Evolutionary conservation across 1,140 invertebrate species (phyloP).

Genomic region (Drosophila nigromelanica): DNA sequence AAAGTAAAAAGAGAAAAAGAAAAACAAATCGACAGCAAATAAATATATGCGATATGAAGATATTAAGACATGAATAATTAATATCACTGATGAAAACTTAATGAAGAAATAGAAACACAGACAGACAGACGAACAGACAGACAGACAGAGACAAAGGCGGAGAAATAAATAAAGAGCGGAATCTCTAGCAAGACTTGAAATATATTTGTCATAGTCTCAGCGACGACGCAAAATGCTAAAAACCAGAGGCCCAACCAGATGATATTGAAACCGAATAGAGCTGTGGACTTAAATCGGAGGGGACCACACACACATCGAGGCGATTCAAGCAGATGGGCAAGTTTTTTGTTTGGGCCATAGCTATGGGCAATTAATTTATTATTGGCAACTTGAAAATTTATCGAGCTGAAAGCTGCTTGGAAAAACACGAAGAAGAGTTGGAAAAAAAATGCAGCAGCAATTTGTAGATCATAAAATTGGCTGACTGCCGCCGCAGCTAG

Average conservation of each 20-base stretch:
- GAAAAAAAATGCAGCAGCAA: constrained; percentile 64
- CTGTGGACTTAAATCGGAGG: not conserved
- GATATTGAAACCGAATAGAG: constrained; percentile 21
- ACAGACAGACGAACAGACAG: constrained; percentile 3
- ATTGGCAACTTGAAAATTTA: constrained; percentile 76
- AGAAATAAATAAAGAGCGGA: constrained; percentile 52
- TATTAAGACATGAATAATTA: constrained; percentile 82
- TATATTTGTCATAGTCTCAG: constrained; percentile 78
- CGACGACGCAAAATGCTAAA: constrained; percentile 73
- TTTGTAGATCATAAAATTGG: constrained; percentile 78
- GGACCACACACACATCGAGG: constrained; percentile 60
- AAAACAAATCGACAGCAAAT: constrained; percentile 57
- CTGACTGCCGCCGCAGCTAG: constrained; percentile 21
- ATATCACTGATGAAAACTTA: constrained; percentile 81
- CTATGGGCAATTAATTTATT: constrained; percentile 79
- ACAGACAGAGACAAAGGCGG: not conserved
- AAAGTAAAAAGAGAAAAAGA: constrained; percentile 19
- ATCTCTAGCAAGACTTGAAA: constrained; percentile 69
- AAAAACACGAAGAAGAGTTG: constrained; percentile 13
- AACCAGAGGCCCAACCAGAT: constrained; percentile 59
- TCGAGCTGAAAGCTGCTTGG: constrained; percentile 44
- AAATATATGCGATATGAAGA: constrained; percentile 75
- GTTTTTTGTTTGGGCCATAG: constrained; percentile 45
- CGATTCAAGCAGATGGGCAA: constrained; percentile 26
- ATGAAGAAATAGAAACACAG: constrained; percentile 77